phyloP scores from a whole-genome alignment of 2,113 vertebrate species.

The Sceloporus undulatus region DNA sequence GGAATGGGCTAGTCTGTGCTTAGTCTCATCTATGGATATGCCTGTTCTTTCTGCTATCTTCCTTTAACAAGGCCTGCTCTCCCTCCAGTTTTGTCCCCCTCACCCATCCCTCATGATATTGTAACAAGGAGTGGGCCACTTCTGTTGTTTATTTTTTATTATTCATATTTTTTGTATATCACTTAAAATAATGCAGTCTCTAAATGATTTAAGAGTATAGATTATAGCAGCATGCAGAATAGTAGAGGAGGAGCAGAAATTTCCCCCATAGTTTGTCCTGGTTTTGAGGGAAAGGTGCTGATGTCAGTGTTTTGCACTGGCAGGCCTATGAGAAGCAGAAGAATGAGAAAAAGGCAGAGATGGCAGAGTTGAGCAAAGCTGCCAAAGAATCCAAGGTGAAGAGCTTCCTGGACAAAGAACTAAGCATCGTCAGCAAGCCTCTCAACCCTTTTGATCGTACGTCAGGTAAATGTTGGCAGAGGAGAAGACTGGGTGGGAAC shows the following conservation, averaged over 20 bases:
- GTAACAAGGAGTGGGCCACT: background rate
- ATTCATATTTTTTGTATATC: background rate
- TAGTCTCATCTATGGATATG: no score
- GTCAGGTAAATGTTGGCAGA: background rate
- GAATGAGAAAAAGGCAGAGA: slow-evolving; percentile 77
- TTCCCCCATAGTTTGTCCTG: no score
- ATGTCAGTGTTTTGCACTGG: background rate
- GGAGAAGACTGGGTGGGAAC: background rate
- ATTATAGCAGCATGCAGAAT: background rate
- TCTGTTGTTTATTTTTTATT: background rate
- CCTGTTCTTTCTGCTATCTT: background rate
- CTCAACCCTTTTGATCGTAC: slow-evolving; percentile 85
- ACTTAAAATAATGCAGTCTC: background rate
- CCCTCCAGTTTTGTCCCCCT: background rate
- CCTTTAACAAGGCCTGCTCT: background rate
- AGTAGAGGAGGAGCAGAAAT: background rate
- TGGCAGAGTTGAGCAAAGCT: slow-evolving; percentile 81
- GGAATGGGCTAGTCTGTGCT: background rate
- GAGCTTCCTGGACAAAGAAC: slow-evolving; percentile 87
- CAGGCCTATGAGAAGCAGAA: slow-evolving; percentile 92
- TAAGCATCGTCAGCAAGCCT: slow-evolving; percentile 90
- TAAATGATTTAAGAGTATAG: background rate
- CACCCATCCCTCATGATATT: background rate
- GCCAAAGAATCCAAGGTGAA: slow-evolving; percentile 85
- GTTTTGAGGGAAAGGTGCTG: no score